Evolutionary conservation across 2,113 vertebrate genomes (phyloP).

Genomic region (Labeo rohita): DNA sequence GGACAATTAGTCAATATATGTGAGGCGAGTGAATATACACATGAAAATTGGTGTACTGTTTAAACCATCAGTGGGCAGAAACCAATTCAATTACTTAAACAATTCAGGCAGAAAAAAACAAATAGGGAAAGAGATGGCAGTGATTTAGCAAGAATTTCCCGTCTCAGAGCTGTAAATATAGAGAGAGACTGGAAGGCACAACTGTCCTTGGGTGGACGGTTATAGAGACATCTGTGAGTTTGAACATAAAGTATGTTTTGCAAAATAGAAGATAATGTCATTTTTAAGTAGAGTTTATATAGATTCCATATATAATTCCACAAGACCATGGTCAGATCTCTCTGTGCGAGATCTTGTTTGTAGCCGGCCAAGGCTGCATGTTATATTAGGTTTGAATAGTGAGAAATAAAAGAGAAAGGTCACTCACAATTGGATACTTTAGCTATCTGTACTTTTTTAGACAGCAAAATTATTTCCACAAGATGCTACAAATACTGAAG

Average conservation of each 20-base stretch:
- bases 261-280: neutral
- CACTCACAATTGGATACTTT: neutral
- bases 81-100: slow-evolving; percentile 19
- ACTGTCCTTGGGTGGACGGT: neutral
- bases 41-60: slow-evolving; percentile 3
- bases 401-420: neutral
- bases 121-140: neutral
- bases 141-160: neutral
- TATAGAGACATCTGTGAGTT: neutral
- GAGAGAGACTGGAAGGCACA: neutral
- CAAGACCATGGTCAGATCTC: slow-evolving; percentile 2
- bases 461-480: neutral
- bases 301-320: neutral
- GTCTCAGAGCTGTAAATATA: neutral
- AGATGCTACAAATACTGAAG: neutral
- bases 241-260: neutral
- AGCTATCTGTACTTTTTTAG: neutral
- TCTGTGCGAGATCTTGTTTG: neutral
- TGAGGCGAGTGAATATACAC: neutral
- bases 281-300: neutral
- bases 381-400: neutral
- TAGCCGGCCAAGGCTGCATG: neutral
- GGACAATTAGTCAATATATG: slow-evolving; percentile 6
- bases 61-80: neutral
- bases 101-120: slow-evolving; percentile 13